Conservation (phyloP, 2,797 vertebrate species). For the Labroides dimidiatus region DNA sequence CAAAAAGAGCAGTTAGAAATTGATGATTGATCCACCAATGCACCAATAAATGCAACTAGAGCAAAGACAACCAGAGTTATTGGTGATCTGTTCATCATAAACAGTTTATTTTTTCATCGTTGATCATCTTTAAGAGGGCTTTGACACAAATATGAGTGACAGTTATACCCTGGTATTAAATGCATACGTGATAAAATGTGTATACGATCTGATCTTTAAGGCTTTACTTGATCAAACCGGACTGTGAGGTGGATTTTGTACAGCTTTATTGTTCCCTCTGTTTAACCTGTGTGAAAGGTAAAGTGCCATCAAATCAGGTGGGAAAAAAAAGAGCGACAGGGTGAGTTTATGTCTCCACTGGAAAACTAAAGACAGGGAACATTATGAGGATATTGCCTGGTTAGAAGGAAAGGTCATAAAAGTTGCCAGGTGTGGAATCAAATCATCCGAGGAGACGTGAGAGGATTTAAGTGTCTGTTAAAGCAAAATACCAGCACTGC, state of each 20-base stretch:
- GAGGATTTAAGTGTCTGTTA: conserved; percentile 67
- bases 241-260: conserved; percentile 2
- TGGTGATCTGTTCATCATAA: no score
- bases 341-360: conserved; percentile 44
- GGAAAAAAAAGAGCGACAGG: conserved; percentile 22
- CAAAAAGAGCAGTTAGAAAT: no score
- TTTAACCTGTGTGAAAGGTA: conserved; percentile 28
- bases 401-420: conserved; percentile 72
- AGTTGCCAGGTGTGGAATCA: conserved; percentile 72
- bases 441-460: conserved; percentile 68
- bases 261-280: conserved; percentile 15
- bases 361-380: conserved; percentile 53
- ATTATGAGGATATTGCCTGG: conserved; percentile 59
- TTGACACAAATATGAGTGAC: background rate
- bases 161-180: background rate
- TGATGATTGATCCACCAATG: no score
- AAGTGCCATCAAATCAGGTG: conserved; percentile 35
- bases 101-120: no score
- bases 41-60: no score
- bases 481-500: conserved; percentile 52
- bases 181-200: background rate
- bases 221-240: conserved; percentile 12
- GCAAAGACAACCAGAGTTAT: no score
- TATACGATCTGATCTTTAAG: background rate
- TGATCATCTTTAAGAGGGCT: background rate